These are phyloP conservation scores for Salmo trutta DNA, from an alignment of 2,797 vertebrate genomes.

Conservation along the genomic window DNA sequence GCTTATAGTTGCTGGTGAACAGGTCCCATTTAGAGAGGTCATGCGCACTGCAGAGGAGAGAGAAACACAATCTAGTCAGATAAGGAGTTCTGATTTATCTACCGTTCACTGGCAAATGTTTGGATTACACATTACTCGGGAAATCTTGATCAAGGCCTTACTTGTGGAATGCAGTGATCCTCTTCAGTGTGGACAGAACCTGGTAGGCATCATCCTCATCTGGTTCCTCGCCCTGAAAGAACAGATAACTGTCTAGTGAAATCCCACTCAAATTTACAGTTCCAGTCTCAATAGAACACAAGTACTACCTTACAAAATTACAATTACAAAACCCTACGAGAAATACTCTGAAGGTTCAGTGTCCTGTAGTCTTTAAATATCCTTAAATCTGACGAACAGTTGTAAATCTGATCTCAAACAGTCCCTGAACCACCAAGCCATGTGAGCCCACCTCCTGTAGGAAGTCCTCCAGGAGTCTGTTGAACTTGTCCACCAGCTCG, in stretches of 20 bases:
- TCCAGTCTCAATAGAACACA: background rate
- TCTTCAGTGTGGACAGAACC: constrained; percentile 96
- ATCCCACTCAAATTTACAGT: background rate
- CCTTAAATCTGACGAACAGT: too few species aligned
- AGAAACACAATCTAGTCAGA: background rate
- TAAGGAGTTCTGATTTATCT: background rate
- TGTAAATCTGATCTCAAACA: background rate
- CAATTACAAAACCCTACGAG: background rate
- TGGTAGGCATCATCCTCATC: constrained; percentile 99
- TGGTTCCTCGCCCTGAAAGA: constrained; percentile 89
- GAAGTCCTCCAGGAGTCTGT: constrained; percentile 96
- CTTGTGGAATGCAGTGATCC: constrained; percentile 99
- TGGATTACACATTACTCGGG: background rate
- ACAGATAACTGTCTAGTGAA: constrained; percentile 5
- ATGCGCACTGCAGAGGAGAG: constrained; percentile 81
- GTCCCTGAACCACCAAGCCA: background rate
- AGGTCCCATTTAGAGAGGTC: constrained; percentile 98
- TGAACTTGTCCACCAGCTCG: constrained; percentile 98
- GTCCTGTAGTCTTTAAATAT: too few species aligned
- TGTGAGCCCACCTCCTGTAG: constrained; percentile 89
- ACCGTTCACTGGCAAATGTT: background rate
- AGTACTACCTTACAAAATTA: too few species aligned
- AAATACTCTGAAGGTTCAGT: too few species aligned
- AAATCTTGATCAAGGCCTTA: constrained; percentile 53
- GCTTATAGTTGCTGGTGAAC: constrained; percentile 97